These are phyloP conservation scores for Spea bombifrons DNA, from an alignment of 2,113 vertebrate species.

Conservation along the genomic window DNA sequence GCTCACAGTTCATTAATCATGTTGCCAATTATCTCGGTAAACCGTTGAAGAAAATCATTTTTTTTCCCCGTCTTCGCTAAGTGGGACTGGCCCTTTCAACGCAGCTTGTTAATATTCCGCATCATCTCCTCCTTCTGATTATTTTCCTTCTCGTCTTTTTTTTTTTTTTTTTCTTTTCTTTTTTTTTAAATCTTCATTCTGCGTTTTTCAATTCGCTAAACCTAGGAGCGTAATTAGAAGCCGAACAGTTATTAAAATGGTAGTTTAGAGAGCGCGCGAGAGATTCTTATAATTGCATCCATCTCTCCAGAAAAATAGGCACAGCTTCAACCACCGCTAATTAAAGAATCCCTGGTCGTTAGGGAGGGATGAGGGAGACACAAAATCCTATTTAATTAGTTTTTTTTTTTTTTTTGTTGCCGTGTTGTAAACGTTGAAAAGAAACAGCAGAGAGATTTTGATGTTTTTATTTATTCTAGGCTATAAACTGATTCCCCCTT, in stretches of 20 bases:
- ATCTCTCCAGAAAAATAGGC: constrained; percentile 48
- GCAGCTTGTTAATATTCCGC: constrained; percentile 43
- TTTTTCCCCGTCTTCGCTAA: constrained; percentile 30
- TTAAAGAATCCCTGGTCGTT: constrained; percentile 45
- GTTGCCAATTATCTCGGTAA: constrained; percentile 45
- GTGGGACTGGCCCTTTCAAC: constrained; percentile 45
- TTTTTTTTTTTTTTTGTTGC: constrained; percentile 4
- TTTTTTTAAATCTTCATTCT: constrained; percentile 23
- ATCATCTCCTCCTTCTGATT: constrained; percentile 46
- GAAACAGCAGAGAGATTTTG: constrained; percentile 47
- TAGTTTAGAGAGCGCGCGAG: constrained; percentile 36
- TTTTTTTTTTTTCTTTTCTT: constrained; percentile 4
- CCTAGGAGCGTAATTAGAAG: constrained; percentile 45
- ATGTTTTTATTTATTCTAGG: constrained; percentile 45
- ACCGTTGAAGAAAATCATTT: constrained; percentile 35
- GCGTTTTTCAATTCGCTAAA: constrained; percentile 40
- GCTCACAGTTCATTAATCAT: constrained; percentile 44
- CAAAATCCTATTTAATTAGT: constrained; percentile 48
- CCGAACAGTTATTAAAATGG: constrained; percentile 45
- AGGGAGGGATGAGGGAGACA: constrained; percentile 44
- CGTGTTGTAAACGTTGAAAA: constrained; percentile 42
- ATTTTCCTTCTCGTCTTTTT: constrained; percentile 22
- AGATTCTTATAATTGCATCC: constrained; percentile 48
- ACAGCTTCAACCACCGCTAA: constrained; percentile 47
- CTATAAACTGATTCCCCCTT: constrained; percentile 34